Base-by-base conservation (phyloP, 2,113 vertebrate species). In the Myiozetetes cayanensis region DNA sequence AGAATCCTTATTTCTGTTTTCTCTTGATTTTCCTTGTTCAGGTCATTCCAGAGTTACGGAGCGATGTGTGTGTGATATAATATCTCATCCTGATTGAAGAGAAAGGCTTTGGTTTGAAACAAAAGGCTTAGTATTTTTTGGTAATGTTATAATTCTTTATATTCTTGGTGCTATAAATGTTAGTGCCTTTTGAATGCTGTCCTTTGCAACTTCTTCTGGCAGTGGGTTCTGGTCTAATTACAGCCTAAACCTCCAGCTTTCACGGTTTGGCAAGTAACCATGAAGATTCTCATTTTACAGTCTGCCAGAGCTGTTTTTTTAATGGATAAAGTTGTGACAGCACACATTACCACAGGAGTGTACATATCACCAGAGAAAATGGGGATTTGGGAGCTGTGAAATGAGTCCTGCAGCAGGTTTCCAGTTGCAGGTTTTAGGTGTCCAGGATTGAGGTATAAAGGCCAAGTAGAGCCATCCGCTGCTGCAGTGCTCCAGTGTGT, bases 261-360 rank as follows among this genome's bases (percentile, higher is more conserved):
- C 77, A 67, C 46, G 55, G 47, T 85, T 89, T 50, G 49, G 74
- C 59, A 71, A 71, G 68, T 87, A 84, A 91, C 50, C 43, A 12
- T 63, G 65, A 89, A 89, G 71, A 90, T 68, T 86, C 28, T 94
- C n/a, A 70, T 77, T 86, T 90, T 90, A 66, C 59, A 84, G 62
- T 70, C 85, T 82, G 66, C 43, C 86, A 89, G 77, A 65, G 84
- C 31, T 93, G 80, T 5, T 79, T 85, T 93, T 82, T 43, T 35
- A 87, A 67, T 82, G 66, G 88, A 25, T 82, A 59, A 78, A 90
- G 67, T 68, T 72, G 44, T 87, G 85, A 63, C 62, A 87, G 70
- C 82, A 70, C 37, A 53, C 61, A 37, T 93, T 70, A 49, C 85
- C 65, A 66, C 70, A 81, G 78, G 20, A 93, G 78, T 68, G 47